Percentiles rank a stretch among this genome's conserved stretches.
Evolutionary conservation across 92 coral and sea anemone genomes (phyloP).

Genomic region (Zoanthus sociatus): DNA sequence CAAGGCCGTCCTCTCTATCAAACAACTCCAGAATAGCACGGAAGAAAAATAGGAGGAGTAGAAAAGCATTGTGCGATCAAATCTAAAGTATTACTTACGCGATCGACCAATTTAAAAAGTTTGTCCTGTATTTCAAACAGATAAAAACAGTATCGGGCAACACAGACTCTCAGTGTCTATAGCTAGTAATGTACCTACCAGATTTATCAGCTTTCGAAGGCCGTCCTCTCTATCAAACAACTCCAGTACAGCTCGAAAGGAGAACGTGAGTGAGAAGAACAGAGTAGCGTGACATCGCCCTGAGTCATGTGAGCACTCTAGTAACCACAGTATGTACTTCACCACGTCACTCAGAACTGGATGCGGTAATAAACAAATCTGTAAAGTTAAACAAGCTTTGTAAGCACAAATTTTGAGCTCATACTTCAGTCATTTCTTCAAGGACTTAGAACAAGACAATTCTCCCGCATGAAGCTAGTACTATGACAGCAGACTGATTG

Average conservation of each 20-base stretch:
- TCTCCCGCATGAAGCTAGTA: too few relatives aligned
- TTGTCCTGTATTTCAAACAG: not conserved
- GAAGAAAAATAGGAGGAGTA: slow-evolving; percentile 87
- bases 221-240: slow-evolving; percentile 94
- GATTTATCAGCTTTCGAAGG: slow-evolving; percentile 84
- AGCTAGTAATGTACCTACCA: slow-evolving; percentile 59
- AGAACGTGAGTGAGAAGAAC: slow-evolving; percentile 92
- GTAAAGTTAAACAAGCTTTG: not conserved
- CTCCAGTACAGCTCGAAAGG: slow-evolving; percentile 94
- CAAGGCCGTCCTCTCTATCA: slow-evolving; percentile 85
- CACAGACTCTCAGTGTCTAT: not conserved
- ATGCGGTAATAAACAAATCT: slow-evolving; percentile 91
- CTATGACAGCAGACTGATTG: too few relatives aligned
- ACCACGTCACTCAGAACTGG: slow-evolving; percentile 96
- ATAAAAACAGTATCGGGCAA: not conserved
- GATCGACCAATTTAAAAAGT: slow-evolving; percentile 70
- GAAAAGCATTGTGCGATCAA: slow-evolving; percentile 35
- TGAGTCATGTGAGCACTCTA: slow-evolving; percentile 96
- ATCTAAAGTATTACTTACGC: slow-evolving; percentile 50
- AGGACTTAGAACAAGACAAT: too few relatives aligned
- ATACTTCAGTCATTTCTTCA: too few relatives aligned
- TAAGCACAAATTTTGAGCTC: not conserved
- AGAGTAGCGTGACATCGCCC: slow-evolving; percentile 98
- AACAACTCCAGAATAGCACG: slow-evolving; percentile 90
- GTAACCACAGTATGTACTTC: slow-evolving; percentile 88